A percentile compares a stretch with the other conserved stretches of the same genome.
Conservation (phyloP, 2,888 invertebrate genomes). For the Brenthis daphne region DNA sequence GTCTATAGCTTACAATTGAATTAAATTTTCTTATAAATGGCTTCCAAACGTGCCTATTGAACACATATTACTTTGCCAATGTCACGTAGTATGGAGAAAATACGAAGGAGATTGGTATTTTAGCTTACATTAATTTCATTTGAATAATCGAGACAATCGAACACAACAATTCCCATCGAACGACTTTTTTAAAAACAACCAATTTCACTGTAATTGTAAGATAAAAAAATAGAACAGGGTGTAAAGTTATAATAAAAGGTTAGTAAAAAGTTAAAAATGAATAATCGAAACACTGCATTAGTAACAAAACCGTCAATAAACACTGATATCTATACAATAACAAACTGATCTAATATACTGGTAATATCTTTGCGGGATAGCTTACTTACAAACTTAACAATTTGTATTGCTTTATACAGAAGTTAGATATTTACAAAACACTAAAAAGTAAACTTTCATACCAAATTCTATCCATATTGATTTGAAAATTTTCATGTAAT, state of each 20-base stretch:
- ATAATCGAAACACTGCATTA: neutral
- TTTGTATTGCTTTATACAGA: slow-evolving; percentile 64
- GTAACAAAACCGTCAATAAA: slow-evolving; percentile 14
- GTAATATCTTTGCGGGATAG: slow-evolving; percentile 44
- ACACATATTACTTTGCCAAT: no score
- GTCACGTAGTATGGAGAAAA: no score
- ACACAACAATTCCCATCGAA: no score
- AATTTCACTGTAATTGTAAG: no score
- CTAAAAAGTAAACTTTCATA: neutral
- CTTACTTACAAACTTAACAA: slow-evolving; percentile 72
- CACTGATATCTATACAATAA: slow-evolving; percentile 27
- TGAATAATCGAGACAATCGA: no score
- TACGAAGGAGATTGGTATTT: no score
- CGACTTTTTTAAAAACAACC: no score
- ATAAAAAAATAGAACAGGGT: neutral
- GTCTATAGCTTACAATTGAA: no score
- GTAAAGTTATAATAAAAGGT: neutral
- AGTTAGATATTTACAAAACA: slow-evolving; percentile 53
- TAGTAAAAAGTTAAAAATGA: neutral
- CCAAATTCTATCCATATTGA: neutral
- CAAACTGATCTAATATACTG: slow-evolving; percentile 35
- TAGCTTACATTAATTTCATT: no score
- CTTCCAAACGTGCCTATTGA: no score
- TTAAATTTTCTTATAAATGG: no score
- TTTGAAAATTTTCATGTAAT: no score